Percentiles rank a stretch among this genome's conserved stretches.
These are phyloP conservation scores for Perca schrenkii DNA, from an alignment of 2,113 vertebrate species.

Conservation along the genomic window DNA sequence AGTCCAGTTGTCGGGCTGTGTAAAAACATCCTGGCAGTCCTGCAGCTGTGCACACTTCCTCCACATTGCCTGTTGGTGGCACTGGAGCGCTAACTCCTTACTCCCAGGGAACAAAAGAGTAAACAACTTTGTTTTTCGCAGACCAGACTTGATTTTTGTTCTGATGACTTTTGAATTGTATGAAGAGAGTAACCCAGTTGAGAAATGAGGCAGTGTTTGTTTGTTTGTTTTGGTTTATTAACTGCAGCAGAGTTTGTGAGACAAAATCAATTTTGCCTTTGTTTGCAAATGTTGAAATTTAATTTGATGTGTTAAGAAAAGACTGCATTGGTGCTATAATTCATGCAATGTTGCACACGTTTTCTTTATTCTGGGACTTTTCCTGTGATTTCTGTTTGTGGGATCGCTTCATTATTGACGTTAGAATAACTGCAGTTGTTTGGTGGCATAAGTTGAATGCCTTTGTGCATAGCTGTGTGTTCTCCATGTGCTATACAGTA, in stretches of 20 bases:
- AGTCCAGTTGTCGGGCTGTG: neutral
- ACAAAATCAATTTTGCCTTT: neutral
- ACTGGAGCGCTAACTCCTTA: constrained; percentile 20
- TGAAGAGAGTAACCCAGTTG: neutral
- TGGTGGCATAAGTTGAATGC: constrained; percentile 11
- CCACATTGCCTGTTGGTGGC: constrained; percentile 57
- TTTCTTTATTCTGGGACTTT: neutral
- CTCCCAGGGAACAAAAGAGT: constrained; percentile 66
- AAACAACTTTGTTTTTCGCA: constrained; percentile 81
- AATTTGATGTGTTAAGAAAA: neutral
- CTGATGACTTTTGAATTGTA: constrained; percentile 2
- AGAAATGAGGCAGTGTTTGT: neutral
- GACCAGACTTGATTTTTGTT: constrained; percentile 37
- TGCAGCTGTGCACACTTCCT: constrained; percentile 19
- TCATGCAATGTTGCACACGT: neutral
- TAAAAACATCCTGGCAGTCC: neutral
- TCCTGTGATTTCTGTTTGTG: neutral
- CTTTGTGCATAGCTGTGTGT: constrained; percentile 12
- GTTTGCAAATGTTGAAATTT: constrained; percentile 15
- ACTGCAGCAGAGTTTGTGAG: neutral
- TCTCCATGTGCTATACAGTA: constrained; percentile 26
- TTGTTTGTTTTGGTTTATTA: neutral
- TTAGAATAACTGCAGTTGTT: constrained; percentile 1
- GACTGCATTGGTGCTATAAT: neutral
- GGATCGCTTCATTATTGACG: neutral